phyloP scores from a whole-genome alignment of 2,113 vertebrate species.

The Poicephalus meyeri region DNA sequence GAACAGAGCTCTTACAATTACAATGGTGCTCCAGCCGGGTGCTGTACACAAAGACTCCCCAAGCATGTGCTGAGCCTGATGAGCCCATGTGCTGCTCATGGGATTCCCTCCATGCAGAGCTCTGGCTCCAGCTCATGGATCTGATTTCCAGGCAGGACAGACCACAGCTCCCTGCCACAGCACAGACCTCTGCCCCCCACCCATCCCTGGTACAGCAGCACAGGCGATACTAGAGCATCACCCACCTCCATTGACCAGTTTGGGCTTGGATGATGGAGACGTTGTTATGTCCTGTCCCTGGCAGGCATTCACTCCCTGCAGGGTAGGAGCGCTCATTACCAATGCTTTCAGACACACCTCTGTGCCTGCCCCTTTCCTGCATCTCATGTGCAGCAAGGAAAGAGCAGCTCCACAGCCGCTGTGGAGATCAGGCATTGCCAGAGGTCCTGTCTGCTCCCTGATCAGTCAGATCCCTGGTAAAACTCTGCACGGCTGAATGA shows the following conservation, averaged over 20 bases:
- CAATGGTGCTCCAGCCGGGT: neutral
- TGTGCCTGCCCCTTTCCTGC: neutral
- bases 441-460: neutral
- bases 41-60: neutral
- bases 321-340: neutral
- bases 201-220: fast-evolving
- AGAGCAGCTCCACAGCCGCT: neutral
- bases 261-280: neutral
- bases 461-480: neutral
- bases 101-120: fast-evolving
- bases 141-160: neutral
- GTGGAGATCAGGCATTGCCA: neutral
- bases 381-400: fast-evolving
- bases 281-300: neutral
- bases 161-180: neutral
- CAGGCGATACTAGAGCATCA: neutral
- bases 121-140: fast-evolving
- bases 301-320: fast-evolving
- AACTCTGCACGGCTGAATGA: fast-evolving
- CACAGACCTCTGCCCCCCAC: neutral
- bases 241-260: neutral
- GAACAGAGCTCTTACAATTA: neutral
- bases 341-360: fast-evolving
- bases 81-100: neutral
- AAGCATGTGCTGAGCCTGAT: neutral